phyloP scores from a whole-genome alignment of 2,113 vertebrate species.

The Sander vitreus region DNA sequence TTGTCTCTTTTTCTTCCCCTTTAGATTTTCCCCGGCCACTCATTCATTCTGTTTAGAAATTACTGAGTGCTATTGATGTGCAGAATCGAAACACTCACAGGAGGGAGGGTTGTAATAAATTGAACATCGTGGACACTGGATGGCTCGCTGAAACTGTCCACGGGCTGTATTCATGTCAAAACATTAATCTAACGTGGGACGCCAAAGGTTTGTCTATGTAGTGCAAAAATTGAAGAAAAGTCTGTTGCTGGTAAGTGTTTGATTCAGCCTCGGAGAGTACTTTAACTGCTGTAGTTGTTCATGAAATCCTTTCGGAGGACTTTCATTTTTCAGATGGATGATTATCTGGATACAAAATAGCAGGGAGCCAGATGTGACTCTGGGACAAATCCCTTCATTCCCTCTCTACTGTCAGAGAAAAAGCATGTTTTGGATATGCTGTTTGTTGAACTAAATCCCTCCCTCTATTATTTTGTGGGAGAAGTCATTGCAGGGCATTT shows the following conservation, averaged over 20 bases:
- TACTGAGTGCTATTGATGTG: constrained; percentile 64
- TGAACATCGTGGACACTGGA: constrained; percentile 46
- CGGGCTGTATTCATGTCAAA: constrained; percentile 48
- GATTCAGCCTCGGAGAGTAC: constrained; percentile 26
- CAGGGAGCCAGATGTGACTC: constrained; percentile 66
- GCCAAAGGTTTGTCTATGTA: constrained; percentile 27
- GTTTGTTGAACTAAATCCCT: constrained; percentile 10
- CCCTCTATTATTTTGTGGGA: background rate
- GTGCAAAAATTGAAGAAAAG: constrained; percentile 10
- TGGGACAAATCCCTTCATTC: constrained; percentile 50
- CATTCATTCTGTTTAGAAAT: constrained; percentile 65
- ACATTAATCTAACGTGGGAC: constrained; percentile 37
- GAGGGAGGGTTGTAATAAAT: constrained; percentile 56
- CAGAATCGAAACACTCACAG: constrained; percentile 57
- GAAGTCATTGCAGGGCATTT: background rate
- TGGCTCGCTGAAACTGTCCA: constrained; percentile 35
- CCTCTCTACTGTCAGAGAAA: constrained; percentile 19
- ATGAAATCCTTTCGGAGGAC: constrained; percentile 49
- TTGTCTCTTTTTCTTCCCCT: constrained; percentile 52
- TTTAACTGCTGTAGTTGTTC: constrained; percentile 41
- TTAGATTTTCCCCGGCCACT: constrained; percentile 61
- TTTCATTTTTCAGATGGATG: constrained; percentile 65
- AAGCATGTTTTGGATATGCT: constrained; percentile 7
- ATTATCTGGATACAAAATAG: constrained; percentile 50
- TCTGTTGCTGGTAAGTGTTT: constrained; percentile 26